Percentiles rank a stretch among this genome's conserved stretches.
Evolutionary conservation across 1,140 invertebrate species (phyloP).

Genomic region (Caenorhabditis remanei): DNA sequence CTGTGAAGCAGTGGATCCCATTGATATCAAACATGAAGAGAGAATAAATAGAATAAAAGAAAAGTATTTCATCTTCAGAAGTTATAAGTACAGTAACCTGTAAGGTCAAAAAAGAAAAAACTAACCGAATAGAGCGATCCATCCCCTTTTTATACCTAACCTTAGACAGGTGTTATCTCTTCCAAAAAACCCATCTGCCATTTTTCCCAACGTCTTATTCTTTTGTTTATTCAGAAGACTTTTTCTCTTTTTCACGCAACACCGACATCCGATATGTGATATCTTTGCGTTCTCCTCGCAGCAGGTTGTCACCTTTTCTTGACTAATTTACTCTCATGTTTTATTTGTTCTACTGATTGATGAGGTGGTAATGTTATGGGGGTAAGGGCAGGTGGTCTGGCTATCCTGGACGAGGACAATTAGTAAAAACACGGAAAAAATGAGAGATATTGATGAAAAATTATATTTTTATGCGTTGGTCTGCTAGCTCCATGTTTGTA

Average conservation of each 20-base stretch:
- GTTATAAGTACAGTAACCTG: too few relatives aligned
- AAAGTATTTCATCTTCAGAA: background rate
- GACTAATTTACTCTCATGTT: too few relatives aligned
- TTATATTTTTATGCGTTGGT: background rate
- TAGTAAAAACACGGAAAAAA: background rate
- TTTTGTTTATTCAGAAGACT: conserved; percentile 41
- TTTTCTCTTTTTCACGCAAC: conserved; percentile 20
- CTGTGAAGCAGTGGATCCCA: too few relatives aligned
- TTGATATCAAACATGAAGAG: background rate
- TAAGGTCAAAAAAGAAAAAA: background rate
- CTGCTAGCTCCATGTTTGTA: background rate
- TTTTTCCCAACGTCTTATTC: background rate
- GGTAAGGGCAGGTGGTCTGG: background rate
- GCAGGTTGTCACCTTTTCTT: conserved; percentile 8
- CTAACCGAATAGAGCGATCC: background rate
- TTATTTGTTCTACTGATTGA: conserved; percentile 36
- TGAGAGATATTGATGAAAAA: too few relatives aligned
- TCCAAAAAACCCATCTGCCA: background rate
- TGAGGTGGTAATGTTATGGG: background rate
- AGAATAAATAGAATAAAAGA: background rate
- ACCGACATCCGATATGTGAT: conserved; percentile 23
- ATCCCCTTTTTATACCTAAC: background rate
- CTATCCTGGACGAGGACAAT: background rate
- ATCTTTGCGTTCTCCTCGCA: background rate
- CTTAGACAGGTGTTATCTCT: conserved; percentile 1